Evolutionary conservation across 2,888 invertebrate genomes (phyloP).

Genomic region (Cataglyphis rosenhaueri): DNA sequence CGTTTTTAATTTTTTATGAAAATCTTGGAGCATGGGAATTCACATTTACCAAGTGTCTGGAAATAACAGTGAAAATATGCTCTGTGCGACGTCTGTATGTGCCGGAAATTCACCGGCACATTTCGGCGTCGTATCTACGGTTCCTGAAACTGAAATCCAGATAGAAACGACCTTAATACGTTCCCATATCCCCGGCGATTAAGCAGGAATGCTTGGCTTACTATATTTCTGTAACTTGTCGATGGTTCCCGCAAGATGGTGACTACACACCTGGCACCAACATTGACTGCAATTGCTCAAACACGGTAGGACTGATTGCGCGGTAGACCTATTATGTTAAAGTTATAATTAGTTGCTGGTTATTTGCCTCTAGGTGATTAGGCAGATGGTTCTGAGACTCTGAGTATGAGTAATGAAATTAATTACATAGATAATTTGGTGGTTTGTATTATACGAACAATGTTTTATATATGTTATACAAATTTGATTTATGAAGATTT

Average conservation of each 20-base stretch:
- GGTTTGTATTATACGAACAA: background rate
- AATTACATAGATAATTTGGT: background rate
- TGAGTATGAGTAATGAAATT: background rate
- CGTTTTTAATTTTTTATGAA: background rate
- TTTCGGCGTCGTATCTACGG: background rate
- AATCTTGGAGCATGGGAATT: background rate
- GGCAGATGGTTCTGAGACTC: background rate
- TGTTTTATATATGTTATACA: background rate
- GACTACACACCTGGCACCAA: conserved; percentile 26
- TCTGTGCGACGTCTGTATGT: conserved; percentile 13
- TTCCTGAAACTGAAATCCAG: conserved; percentile 40
- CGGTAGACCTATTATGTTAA: conserved; percentile 25
- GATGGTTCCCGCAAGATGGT: conserved; percentile 26
- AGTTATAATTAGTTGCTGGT: conserved; percentile 52
- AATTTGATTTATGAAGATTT: background rate
- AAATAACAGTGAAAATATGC: background rate
- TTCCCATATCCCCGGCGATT: conserved; percentile 57
- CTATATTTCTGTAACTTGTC: conserved; percentile 33
- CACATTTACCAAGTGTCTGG: background rate
- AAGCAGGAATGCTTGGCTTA: conserved; percentile 49
- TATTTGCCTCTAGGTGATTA: conserved; percentile 12
- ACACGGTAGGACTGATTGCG: conserved; percentile 22
- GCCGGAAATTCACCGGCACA: background rate
- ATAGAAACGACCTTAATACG: conserved; percentile 51
- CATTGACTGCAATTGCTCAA: conserved; percentile 39